Percentiles rank a stretch among this genome's conserved stretches.
Evolutionary conservation across 1,140 invertebrate genomes (phyloP).

Genomic region (Cataglyphis hispanica): DNA sequence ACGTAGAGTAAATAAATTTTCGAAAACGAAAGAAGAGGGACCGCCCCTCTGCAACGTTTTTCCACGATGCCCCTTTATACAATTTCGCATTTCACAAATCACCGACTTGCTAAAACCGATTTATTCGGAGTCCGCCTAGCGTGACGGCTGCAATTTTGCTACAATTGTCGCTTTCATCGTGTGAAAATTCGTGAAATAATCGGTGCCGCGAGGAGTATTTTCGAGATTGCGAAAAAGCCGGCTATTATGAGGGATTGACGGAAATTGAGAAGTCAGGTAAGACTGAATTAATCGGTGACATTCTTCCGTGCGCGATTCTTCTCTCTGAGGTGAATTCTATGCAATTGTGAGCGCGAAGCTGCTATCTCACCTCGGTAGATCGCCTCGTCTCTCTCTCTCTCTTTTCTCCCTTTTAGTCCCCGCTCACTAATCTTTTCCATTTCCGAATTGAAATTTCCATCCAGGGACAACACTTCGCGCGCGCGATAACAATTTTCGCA

Average conservation of each 20-base stretch:
- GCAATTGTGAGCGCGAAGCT: slow-evolving; percentile 22
- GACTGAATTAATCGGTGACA: slow-evolving; percentile 13
- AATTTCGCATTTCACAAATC: slow-evolving; percentile 10
- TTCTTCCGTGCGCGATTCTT: not conserved
- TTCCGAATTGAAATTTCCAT: slow-evolving; percentile 28
- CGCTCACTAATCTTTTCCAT: slow-evolving; percentile 32
- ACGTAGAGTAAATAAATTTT: slow-evolving; percentile 1
- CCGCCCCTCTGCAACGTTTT: not conserved
- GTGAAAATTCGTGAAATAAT: slow-evolving; percentile 43
- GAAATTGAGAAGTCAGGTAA: slow-evolving; percentile 35
- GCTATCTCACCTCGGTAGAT: slow-evolving; percentile 17
- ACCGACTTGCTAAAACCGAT: not conserved
- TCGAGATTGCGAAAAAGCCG: slow-evolving; percentile 24
- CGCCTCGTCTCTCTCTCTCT: not conserved
- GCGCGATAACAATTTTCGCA: slow-evolving; percentile 47
- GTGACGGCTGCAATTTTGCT: not conserved
- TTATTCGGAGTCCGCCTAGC: not conserved
- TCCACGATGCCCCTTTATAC: not conserved
- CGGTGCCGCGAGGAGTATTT: not conserved
- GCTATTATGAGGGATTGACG: slow-evolving; percentile 34
- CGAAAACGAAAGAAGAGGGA: not conserved
- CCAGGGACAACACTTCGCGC: slow-evolving; percentile 22
- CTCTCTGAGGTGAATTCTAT: not conserved
- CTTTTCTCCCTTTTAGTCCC: not conserved
- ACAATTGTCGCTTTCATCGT: slow-evolving; percentile 37